Conservation (phyloP, 1,140 invertebrate genomes). For the Zeugodacus cucurbitae region DNA sequence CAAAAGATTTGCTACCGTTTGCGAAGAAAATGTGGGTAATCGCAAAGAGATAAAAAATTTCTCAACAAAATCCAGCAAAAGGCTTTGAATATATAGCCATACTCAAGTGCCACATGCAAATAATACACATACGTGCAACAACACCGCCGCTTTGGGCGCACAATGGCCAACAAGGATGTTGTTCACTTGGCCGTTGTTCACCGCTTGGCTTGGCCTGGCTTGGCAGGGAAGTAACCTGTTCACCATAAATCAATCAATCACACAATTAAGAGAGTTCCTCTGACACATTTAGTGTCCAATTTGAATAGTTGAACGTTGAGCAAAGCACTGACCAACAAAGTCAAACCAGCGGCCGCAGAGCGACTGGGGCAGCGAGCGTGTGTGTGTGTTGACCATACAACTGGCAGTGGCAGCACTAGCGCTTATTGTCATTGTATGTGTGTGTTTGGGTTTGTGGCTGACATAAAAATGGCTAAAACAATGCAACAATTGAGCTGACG, state of each 20-base stretch:
- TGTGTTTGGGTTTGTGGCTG: not conserved
- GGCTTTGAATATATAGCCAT: not conserved
- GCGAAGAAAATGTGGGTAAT: not conserved
- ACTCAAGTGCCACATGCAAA: not conserved
- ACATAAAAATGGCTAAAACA: constrained; percentile 16
- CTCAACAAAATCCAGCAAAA: not conserved
- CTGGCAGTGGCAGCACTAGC: not conserved
- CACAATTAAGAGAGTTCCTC: constrained; percentile 48
- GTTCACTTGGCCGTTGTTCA: not conserved
- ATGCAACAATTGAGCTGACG: constrained; percentile 33
- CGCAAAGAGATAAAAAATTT: not conserved
- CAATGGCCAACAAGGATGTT: not conserved
- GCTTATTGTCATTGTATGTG: not conserved
- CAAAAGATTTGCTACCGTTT: not conserved
- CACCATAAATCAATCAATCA: constrained; percentile 49
- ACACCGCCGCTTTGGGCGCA: not conserved
- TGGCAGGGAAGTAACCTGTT: constrained; percentile 45
- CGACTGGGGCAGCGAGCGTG: not conserved
- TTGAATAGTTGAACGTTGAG: constrained; percentile 43
- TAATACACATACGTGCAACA: not conserved
- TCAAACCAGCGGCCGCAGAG: not conserved
- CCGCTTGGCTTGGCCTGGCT: not conserved
- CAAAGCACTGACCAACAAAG: constrained; percentile 1
- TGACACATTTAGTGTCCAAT: constrained; percentile 49
- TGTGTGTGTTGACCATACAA: not conserved